Evolutionary conservation across 2,113 vertebrate species (phyloP), one percentile per base, ranked within the genome.

Genomic region (Cathartes aura): DNA sequence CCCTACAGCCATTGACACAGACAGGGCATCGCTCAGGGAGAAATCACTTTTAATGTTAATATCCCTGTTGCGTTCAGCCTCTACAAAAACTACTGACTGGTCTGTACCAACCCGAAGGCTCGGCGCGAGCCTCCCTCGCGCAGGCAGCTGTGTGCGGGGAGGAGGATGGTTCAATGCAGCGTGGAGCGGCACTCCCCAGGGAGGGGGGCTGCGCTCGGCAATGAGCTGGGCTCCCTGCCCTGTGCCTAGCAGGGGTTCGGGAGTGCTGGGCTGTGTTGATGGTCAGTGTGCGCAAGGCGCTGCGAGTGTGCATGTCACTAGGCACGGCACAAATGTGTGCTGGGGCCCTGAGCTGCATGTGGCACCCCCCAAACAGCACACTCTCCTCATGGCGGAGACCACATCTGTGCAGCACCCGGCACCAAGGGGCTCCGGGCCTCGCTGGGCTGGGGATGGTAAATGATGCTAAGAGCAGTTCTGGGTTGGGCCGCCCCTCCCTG

Each of bases 11-110:
- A 16, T 23, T 60, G 56, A 95, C 36, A 42, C 56, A 72, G 55
- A 84, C 56, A 87, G 32, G 12, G 21, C 52, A 47, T 56, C 0
- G 0, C 48, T 87, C 73, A 58, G 93, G 93, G 91, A 85, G 47
- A 94, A 87, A 82, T 84, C 56, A 40, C 50, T 80, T 97, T 97
- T 97, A 97, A 97, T 97, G 71, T 88, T 58, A 73, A 87, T 50
- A 93, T 80, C 78, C 82, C 87, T 0, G 8, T 82, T 91, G 87
- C 53, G 0, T 88, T 95, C 91, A 93, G 94, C 96, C 50, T 88
- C 97, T 95, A 95, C 78, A 86, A 87, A 95, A 87, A 80, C 94
- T 93, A 95, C 84, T 80, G 89, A n/a, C 58, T 60, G 73, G 42
- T 94, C 93, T n/a, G 53, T 82, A 36, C 53, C 91, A 60, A 60